These are phyloP conservation scores for Garra rufa DNA, from an alignment of 2,113 vertebrate genomes.

Conservation along the genomic window DNA sequence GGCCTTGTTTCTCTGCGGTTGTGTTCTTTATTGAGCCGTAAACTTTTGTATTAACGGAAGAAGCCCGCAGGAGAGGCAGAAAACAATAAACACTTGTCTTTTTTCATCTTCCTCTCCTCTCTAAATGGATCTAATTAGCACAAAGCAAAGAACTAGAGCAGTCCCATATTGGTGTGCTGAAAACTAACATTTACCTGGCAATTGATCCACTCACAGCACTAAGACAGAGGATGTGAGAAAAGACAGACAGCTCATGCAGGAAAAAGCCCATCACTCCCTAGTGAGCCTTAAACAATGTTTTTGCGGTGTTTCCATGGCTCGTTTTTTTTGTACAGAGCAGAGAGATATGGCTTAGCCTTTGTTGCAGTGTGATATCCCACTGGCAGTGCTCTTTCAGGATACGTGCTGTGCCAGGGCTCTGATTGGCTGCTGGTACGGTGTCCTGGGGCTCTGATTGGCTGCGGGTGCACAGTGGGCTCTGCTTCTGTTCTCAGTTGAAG, in stretches of 20 bases:
- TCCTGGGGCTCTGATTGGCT: conserved; percentile 50
- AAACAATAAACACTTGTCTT: conserved; percentile 40
- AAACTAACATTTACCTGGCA: conserved; percentile 31
- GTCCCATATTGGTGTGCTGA: not conserved
- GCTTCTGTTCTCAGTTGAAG: conserved; percentile 43
- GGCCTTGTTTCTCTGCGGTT: conserved; percentile 4
- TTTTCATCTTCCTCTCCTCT: conserved; percentile 35
- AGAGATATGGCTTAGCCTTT: conserved; percentile 47
- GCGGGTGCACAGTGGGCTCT: conserved; percentile 31
- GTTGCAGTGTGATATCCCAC: conserved; percentile 40
- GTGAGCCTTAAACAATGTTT: conserved; percentile 32
- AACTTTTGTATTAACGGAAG: conserved; percentile 36
- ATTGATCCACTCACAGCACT: conserved; percentile 10
- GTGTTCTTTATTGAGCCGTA: conserved; percentile 36
- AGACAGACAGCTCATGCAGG: conserved; percentile 5
- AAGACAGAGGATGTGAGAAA: conserved; percentile 18
- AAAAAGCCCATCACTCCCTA: conserved; percentile 27
- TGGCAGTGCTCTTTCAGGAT: conserved; percentile 50
- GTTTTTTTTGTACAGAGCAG: conserved; percentile 36
- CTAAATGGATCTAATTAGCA: conserved; percentile 39
- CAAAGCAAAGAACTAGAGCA: conserved; percentile 6
- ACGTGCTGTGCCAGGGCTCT: conserved; percentile 27
- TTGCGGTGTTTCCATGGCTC: not conserved
- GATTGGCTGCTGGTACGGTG: conserved; percentile 48
- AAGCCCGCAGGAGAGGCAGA: conserved; percentile 19